These are phyloP conservation scores for Acrobeloides nanus DNA, from an alignment of 2,888 invertebrate species.

Conservation along the genomic window DNA sequence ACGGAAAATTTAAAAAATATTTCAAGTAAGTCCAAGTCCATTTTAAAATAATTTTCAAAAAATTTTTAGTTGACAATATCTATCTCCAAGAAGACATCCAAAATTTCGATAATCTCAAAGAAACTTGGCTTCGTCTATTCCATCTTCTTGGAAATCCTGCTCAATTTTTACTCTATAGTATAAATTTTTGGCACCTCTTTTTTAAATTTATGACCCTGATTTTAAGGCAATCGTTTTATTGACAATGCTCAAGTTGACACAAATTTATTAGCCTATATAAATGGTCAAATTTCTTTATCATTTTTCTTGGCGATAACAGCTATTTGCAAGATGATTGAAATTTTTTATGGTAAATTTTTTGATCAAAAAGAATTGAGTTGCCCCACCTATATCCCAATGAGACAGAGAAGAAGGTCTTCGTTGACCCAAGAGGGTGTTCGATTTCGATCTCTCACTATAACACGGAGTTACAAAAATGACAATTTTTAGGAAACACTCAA, in stretches of 20 bases:
- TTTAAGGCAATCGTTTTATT: conserved; percentile 1
- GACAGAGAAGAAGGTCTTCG: too few species aligned
- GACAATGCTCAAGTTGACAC: background rate
- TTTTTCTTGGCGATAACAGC: conserved; percentile 44
- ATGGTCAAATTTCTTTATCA: conserved; percentile 26
- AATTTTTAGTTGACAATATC: too few species aligned
- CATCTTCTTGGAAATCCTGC: conserved; percentile 25
- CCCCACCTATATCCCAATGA: too few species aligned
- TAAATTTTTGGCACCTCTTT: background rate
- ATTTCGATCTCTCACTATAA: too few species aligned
- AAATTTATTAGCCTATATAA: conserved; percentile 10
- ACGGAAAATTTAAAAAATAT: too few species aligned
- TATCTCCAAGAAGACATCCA: background rate
- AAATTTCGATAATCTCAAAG: conserved; percentile 10
- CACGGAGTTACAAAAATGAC: too few species aligned
- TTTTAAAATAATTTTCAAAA: too few species aligned
- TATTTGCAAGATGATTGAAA: conserved; percentile 41
- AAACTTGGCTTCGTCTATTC: conserved; percentile 25
- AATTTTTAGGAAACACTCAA: conserved; percentile 28
- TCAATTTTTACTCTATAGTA: conserved; percentile 13
- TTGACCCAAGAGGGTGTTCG: too few species aligned
- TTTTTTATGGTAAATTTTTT: conserved; percentile 40
- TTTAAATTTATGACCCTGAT: background rate
- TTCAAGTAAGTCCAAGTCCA: too few species aligned
- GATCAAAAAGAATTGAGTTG: too few species aligned